Conservation (phyloP, 2,113 vertebrate species). For the Microcebus griseorufus region DNA sequence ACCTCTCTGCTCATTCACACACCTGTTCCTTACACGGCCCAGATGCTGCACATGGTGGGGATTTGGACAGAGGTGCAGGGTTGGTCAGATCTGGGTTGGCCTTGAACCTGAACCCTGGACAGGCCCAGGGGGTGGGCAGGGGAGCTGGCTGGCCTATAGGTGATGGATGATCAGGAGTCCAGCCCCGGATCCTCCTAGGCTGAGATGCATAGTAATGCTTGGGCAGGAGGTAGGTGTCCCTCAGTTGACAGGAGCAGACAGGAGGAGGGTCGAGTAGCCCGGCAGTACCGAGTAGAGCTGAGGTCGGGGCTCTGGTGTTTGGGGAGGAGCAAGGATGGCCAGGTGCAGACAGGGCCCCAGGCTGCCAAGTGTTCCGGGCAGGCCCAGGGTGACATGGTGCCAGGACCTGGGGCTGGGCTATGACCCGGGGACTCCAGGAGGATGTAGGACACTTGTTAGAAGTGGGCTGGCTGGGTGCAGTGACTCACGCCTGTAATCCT, state of each 20-base stretch:
- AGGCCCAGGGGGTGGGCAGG: background rate
- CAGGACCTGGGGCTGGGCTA: background rate
- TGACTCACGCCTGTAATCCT: too few species aligned
- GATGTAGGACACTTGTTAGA: background rate
- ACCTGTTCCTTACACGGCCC: background rate
- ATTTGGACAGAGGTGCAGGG: background rate
- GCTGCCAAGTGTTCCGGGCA: background rate
- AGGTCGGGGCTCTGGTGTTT: background rate
- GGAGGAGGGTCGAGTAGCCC: background rate
- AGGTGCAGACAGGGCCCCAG: background rate
- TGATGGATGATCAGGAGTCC: background rate
- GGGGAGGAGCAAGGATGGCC: background rate
- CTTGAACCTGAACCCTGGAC: background rate
- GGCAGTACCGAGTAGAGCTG: background rate
- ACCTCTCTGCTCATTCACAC: background rate
- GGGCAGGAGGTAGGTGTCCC: background rate
- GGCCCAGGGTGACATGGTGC: background rate
- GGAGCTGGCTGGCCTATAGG: background rate
- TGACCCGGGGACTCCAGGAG: background rate
- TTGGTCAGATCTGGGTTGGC: background rate
- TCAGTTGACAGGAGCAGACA: background rate
- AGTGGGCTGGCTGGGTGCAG: background rate
- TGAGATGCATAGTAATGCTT: background rate
- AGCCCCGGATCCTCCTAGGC: background rate
- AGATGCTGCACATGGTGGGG: background rate